Evolutionary conservation across 1,140 invertebrate genomes (phyloP).

Genomic region (Branchinecta lindahli): DNA sequence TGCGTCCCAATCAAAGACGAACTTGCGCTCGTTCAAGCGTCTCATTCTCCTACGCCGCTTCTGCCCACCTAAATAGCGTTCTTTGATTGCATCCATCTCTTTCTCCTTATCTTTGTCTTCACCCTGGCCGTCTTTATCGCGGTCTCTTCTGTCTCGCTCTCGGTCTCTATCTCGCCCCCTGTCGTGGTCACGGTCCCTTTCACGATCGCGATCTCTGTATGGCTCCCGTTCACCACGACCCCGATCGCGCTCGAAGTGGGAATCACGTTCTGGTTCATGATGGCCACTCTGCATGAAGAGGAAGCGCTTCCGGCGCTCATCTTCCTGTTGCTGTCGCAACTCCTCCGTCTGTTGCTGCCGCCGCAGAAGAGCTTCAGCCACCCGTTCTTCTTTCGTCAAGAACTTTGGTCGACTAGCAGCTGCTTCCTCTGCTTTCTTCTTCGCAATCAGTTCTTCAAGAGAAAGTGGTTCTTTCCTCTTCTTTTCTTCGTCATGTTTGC

Average conservation of each 20-base stretch:
- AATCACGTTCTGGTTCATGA: conserved; percentile 18
- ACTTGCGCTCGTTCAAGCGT: conserved; percentile 91
- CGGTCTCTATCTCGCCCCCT: conserved; percentile 28
- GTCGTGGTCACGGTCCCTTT: conserved; percentile 23
- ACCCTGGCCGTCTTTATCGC: conserved; percentile 28
- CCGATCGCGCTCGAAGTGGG: neutral
- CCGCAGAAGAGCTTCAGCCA: conserved; percentile 67
- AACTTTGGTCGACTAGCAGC: conserved; percentile 89
- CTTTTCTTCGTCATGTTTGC: conserved; percentile 22
- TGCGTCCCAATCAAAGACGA: conserved; percentile 99
- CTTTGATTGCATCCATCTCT: conserved; percentile 81
- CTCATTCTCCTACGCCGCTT: conserved; percentile 86
- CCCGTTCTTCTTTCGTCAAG: conserved; percentile 86
- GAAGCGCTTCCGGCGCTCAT: conserved; percentile 46
- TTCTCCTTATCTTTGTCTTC: conserved; percentile 67
- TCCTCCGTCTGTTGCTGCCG: conserved; percentile 69
- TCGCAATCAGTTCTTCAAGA: conserved; percentile 84
- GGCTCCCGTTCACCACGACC: neutral
- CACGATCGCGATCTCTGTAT: conserved; percentile 18
- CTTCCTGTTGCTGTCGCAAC: conserved; percentile 47
- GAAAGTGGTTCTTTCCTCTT: conserved; percentile 77
- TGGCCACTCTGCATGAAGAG: conserved; percentile 32
- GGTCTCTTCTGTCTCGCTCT: conserved; percentile 31
- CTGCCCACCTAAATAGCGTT: conserved; percentile 81
- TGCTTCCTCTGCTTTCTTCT: conserved; percentile 91